These are phyloP conservation scores for Melinaea marsaeus DNA, from an alignment of 2,888 invertebrate genomes.

Conservation along the genomic window DNA sequence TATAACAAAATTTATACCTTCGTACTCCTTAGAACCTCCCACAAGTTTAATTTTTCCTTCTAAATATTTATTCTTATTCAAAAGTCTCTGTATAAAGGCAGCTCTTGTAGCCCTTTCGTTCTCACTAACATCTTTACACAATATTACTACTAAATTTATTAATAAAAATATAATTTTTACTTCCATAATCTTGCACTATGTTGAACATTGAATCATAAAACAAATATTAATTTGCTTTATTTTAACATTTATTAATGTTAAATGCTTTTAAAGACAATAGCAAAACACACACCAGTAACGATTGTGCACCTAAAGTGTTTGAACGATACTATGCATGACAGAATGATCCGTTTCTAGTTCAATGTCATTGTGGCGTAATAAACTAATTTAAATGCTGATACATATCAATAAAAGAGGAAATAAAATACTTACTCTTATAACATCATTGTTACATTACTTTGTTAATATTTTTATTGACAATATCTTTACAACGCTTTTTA, in stretches of 20 bases:
- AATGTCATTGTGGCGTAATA: slow-evolving; percentile 18
- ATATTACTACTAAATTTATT: slow-evolving; percentile 21
- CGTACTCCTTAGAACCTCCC: slow-evolving; percentile 82
- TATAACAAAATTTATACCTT: slow-evolving; percentile 77
- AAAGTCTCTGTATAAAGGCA: slow-evolving; percentile 81
- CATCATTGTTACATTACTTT: too few species aligned
- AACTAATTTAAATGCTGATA: not conserved
- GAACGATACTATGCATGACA: not conserved
- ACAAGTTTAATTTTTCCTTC: slow-evolving; percentile 86
- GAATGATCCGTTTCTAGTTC: slow-evolving; percentile 24
- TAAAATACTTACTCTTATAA: too few species aligned
- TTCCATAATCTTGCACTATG: not conserved
- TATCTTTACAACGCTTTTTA: too few species aligned
- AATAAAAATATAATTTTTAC: slow-evolving; percentile 20
- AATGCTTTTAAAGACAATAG: too few species aligned
- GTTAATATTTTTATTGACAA: too few species aligned
- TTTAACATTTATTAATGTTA: too few species aligned
- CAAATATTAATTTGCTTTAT: not conserved
- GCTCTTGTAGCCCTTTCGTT: slow-evolving; percentile 66
- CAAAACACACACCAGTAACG: slow-evolving; percentile 9
- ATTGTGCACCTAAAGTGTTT: not conserved
- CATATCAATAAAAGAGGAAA: not conserved
- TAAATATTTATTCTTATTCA: slow-evolving; percentile 83
- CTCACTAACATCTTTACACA: slow-evolving; percentile 54
- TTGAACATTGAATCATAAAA: not conserved